phyloP scores from a whole-genome alignment of 2,113 vertebrate genomes.

The Neogale vison region DNA sequence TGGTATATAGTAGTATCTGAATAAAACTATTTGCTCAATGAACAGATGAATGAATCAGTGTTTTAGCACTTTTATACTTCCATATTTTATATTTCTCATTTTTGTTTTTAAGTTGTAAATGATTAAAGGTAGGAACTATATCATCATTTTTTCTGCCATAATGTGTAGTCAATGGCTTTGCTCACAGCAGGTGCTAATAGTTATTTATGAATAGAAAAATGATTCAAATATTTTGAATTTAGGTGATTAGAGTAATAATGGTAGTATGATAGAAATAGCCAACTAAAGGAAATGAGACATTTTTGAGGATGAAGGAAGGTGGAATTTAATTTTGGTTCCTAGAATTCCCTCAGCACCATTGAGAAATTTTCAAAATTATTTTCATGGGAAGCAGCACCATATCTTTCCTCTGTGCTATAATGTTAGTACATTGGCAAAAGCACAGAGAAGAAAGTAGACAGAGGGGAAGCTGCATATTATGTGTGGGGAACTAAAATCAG shows the following conservation, averaged over 20 bases:
- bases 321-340: slow-evolving; percentile 30
- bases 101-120: slow-evolving; percentile 31
- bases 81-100: slow-evolving; percentile 40
- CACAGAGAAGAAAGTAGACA: background rate
- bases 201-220: slow-evolving; percentile 30
- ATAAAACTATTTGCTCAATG: slow-evolving; percentile 41
- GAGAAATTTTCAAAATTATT: slow-evolving; percentile 26
- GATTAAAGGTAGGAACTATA: background rate
- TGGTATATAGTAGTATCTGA: background rate
- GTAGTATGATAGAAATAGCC: background rate
- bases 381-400: background rate
- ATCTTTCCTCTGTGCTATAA: background rate
- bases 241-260: background rate
- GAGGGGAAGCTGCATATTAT: background rate
- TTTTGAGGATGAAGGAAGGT: background rate
- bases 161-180: background rate
- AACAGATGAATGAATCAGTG: background rate
- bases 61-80: slow-evolving; percentile 5
- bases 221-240: slow-evolving; percentile 44
- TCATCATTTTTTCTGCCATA: background rate
- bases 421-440: background rate
- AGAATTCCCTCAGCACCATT: background rate
- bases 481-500: background rate
- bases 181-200: background rate
- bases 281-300: background rate